Evolutionary conservation across 2,113 vertebrate species (phyloP), one percentile per base, ranked within the genome.

Genomic region (Oncorhynchus gorbuscha): DNA sequence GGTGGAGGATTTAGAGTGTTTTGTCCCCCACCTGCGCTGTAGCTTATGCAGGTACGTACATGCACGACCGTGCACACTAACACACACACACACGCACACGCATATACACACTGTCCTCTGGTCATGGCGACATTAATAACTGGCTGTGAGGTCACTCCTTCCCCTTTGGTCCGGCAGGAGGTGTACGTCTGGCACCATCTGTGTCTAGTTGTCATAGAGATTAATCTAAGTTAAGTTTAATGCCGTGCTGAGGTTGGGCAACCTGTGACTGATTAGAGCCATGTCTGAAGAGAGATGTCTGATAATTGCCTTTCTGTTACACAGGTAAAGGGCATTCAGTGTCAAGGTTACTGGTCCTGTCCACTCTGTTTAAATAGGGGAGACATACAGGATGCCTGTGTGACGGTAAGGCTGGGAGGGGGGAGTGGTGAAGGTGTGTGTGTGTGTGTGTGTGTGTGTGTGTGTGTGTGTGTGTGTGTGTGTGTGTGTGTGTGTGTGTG

Each of bases 251-350:
- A 77, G 51, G 79, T 75, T 30, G 45, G 72, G 79, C 77, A 68
- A 73, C 7, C 6, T 61, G 64, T 69, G 81, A 80, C 73, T 49
- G 81, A 85, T 82, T 45, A 45, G 2, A 45, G 39, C 39, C 66
- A 68, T 49, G 74, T 84, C 76, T 76, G 81, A 69, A 45, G 39
- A 45, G 39, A 85, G 83, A 89, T 79, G 73, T 80, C 84, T 83
- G 87, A 88, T 90, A 88, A 90, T 91, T 90, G 84, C 79, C 82
- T 89, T 81, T 78, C 82, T 85, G 83, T 84, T 82, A 73, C 39
- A 69, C 77, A 86, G 76, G 80, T 58, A 51, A 85, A 84, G 87
- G 78, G 76, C 79, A 75, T 70, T 69, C 79, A 71, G 74, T 32
- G 85, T 89, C 83, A 89, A 91, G 89, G 91, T 85, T 85, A 78